Base-by-base conservation (phyloP, 2,113 vertebrate species). In the Corvus moneduloides region DNA sequence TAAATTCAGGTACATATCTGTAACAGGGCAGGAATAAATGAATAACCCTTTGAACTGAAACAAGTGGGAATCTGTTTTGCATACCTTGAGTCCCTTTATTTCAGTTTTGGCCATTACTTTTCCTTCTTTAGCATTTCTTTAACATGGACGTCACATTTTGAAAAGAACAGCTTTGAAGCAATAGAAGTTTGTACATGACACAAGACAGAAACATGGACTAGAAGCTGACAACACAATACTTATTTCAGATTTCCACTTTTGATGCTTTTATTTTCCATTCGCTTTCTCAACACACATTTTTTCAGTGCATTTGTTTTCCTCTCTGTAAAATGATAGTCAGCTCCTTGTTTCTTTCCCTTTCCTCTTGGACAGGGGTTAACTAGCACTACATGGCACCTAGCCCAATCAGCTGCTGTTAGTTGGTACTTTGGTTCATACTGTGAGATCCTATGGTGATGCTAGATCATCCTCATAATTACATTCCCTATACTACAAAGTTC, bases 201-300 rank as follows among this genome's bases (percentile, higher is more conserved):
- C 9, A 58, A 51, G 37, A 73, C 7, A 2, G 0, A 85, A 87
- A 76, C 8, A 23, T 0, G 0, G 28, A 37, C 41, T 46, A 41
- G 28, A 89, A 83, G 37, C 3, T 0, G 2, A 72, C 1, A 74
- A 54, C 14, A 62, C 21, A 46, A 18, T 16, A 46, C 16, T 14
- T 56, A 18, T 66, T 91, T 84, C 26, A 61, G 44, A 39, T 84
- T 78, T 68, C 41, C 14, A 22, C 33, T 49, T 94, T 73, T 58
- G 6, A 15, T 80, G 11, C 35, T 80, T 66, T 83, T 49, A 91
- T 44, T 18, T 76, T 35, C 14, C 37, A n/a, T 0, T 48, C 9
- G 24, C 16, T 83, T 93, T 73, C 46, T 91, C 1, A 4, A 52
- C 39, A 73, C 16, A 37, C 3, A 17, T 54, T 51, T 7, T 56